Evolutionary conservation across 2,797 vertebrate genomes (phyloP).

Genomic region (Xerus rutilus): DNA sequence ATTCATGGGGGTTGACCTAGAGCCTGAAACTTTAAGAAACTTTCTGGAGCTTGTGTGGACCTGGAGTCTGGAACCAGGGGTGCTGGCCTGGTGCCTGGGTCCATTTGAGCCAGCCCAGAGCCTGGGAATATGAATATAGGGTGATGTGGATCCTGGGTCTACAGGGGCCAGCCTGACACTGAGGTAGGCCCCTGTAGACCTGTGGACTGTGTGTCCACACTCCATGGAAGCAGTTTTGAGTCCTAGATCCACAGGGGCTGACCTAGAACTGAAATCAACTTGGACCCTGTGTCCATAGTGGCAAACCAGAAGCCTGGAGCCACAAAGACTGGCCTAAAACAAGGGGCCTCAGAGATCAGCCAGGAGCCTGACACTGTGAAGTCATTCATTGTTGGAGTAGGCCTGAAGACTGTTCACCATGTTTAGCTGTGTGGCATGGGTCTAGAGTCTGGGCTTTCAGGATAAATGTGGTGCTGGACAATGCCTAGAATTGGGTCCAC

Average conservation of each 20-base stretch:
- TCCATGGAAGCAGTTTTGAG: background rate
- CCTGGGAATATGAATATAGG: background rate
- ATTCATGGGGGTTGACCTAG: too few relatives aligned
- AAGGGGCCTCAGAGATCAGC: background rate
- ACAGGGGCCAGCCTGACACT: background rate
- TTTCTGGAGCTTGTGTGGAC: rapidly evolving
- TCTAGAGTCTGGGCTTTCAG: background rate
- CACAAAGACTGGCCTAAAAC: background rate
- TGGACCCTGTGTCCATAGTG: background rate
- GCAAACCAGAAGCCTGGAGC: background rate
- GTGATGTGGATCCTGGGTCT: background rate
- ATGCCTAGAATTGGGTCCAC: background rate
- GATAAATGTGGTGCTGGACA: background rate
- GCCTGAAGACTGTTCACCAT: too few relatives aligned
- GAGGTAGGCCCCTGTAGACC: too few relatives aligned
- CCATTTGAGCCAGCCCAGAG: background rate
- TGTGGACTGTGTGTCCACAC: background rate
- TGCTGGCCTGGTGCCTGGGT: background rate
- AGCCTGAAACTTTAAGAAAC: background rate
- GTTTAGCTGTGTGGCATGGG: background rate
- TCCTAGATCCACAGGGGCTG: background rate
- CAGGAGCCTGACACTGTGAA: background rate
- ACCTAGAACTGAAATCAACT: background rate
- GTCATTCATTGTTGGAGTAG: background rate
- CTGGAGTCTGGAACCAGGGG: background rate